Evolutionary conservation across 2,797 vertebrate genomes (phyloP), one percentile per base, ranked within the genome.

Genomic region (Merluccius polli): DNA sequence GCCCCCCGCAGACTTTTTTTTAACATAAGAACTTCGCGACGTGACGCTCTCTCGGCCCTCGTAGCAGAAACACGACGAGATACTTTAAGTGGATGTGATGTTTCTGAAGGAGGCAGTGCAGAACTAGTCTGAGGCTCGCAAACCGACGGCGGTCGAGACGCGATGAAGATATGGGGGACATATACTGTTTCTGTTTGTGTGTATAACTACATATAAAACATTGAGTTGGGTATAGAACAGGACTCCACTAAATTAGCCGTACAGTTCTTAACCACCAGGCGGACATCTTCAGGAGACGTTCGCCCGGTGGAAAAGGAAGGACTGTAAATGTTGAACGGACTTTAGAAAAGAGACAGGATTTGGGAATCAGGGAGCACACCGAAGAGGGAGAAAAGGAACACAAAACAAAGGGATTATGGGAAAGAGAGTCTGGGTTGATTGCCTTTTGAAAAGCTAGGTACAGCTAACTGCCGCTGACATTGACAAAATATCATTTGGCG

Each of bases 321-420:
- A 83, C 76, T 87, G 87, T 87, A 90, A 89, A 90, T 87, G 87
- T 87, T 16, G 24, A 83, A 87, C 90, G 16, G 91, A 89, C 90
- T 89, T 89, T 82, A 78, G 90, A 32, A 69, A 69, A 88, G 88
- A 69, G 29, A 69, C 67, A 32, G 67, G 67, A 69, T 69, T 32
- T 3, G 87, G 88, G 89, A 89, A 86, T 84, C 82, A 81, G 82
- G 83, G 79, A 84, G 79, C 83, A 89, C 79, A 87, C 74, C 16
- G 41, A 84, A 70, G 76, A 52, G 16, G 41, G 29, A 63, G 70
- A 41, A 38, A 72, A 13, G 8, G 29, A 31, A 27, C 68, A 73
- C 67, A 41, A 77, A 74, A 85, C 73, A 74, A 82, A 35, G 11
- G 24, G 75, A 79, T 15, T 31, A 78, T 31, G 30, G 76, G 65